phyloP scores from a whole-genome alignment of 1,140 invertebrate genomes.

The Orchesella cincta region DNA sequence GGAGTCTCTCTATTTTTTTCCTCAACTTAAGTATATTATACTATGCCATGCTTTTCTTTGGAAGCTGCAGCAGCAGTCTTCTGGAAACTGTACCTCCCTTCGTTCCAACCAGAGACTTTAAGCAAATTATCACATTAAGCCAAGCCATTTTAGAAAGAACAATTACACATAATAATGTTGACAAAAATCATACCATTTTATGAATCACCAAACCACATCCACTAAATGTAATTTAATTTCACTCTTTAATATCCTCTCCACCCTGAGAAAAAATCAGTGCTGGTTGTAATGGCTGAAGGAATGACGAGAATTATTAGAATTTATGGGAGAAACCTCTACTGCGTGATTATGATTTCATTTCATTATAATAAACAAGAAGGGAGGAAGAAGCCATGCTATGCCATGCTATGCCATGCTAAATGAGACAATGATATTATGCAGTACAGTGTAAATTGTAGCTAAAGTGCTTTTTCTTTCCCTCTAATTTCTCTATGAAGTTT shows the following conservation, averaged over 20 bases:
- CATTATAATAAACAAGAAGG: slow-evolving; percentile 12
- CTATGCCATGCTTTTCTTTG: not conserved
- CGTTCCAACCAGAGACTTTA: not conserved
- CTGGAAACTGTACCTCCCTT: not conserved
- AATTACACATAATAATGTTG: too few species aligned
- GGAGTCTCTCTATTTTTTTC: not conserved
- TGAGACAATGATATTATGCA: too few species aligned
- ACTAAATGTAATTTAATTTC: not conserved
- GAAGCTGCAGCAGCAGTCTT: not conserved
- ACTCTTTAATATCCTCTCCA: not conserved
- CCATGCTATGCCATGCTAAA: not conserved
- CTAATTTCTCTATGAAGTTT: not conserved
- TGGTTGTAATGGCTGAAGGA: not conserved
- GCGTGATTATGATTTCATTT: slow-evolving; percentile 18
- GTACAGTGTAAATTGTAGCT: too few species aligned
- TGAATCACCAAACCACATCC: too few species aligned
- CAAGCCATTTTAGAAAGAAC: not conserved
- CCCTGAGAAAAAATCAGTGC: not conserved
- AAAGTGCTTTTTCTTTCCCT: not conserved
- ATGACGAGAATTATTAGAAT: not conserved
- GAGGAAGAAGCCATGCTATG: not conserved
- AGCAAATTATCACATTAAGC: not conserved
- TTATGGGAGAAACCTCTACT: slow-evolving; percentile 12
- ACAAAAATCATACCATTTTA: too few species aligned
- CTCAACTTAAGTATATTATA: not conserved